These are phyloP conservation scores for Corydoras sp. DNA, from an alignment of 2,113 vertebrate genomes.

Conservation along the genomic window DNA sequence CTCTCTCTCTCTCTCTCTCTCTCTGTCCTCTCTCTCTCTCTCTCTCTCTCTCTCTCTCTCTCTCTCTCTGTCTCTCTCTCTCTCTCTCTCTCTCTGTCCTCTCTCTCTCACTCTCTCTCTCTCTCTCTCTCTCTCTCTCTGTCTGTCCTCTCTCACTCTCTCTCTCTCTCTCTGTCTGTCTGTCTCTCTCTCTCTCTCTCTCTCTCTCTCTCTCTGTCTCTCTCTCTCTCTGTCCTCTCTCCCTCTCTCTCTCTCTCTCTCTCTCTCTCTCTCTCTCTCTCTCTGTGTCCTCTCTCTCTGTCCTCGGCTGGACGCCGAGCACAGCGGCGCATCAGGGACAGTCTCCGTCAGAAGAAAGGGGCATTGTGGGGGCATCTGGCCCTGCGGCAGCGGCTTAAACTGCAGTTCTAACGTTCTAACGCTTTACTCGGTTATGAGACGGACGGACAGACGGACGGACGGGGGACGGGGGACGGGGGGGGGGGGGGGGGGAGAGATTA, in stretches of 20 bases:
- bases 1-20: slow-evolving; percentile 9
- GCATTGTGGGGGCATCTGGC: slow-evolving; percentile 34
- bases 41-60: slow-evolving; percentile 11
- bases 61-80: not conserved
- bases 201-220: slow-evolving; percentile 4
- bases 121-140: not conserved
- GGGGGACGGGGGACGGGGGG: too few relatives aligned
- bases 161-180: not conserved
- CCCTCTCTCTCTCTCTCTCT: slow-evolving; percentile 4
- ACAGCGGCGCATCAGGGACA: not conserved
- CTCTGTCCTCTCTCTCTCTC: not conserved
- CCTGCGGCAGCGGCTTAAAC: slow-evolving; percentile 9
- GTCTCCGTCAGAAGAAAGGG: slow-evolving; percentile 34
- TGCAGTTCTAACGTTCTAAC: too few relatives aligned
- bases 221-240: not conserved
- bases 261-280: slow-evolving; percentile 9
- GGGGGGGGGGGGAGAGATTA: too few relatives aligned
- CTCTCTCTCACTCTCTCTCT: too few relatives aligned
- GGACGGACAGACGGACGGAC: too few relatives aligned
- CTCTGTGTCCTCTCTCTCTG: not conserved
- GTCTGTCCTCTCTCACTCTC: too few relatives aligned
- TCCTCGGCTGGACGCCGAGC: not conserved
- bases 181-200: too few relatives aligned
- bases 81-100: not conserved
- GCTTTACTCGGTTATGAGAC: too few relatives aligned